Evolutionary conservation across 2,113 vertebrate genomes (phyloP).

Genomic region (Phaethornis superciliosus): DNA sequence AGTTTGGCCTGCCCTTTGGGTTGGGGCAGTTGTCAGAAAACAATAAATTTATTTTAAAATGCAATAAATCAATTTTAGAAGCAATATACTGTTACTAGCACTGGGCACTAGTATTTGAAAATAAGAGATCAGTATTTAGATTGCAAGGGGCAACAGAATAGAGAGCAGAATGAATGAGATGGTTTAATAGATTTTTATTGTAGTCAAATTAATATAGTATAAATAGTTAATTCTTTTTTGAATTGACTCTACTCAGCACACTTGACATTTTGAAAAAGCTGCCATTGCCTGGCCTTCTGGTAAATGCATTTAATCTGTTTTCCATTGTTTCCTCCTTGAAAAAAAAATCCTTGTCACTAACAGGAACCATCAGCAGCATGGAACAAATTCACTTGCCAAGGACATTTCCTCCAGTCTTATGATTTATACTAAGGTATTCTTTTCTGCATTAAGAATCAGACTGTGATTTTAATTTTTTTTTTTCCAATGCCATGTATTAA

Average conservation of each 20-base stretch:
- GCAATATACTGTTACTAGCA: background rate
- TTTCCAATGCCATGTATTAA: background rate
- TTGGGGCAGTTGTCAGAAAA: background rate
- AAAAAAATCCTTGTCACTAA: conserved; percentile 53
- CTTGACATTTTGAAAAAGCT: conserved; percentile 54
- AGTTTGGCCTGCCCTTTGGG: background rate
- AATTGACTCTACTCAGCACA: conserved; percentile 31
- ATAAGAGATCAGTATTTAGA: background rate
- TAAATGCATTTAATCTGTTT: conserved; percentile 73
- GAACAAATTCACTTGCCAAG: conserved; percentile 63
- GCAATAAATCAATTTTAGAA: background rate
- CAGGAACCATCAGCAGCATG: conserved; percentile 59
- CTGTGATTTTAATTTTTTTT: background rate
- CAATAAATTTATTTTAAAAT: background rate
- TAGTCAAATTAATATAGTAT: conserved; percentile 53
- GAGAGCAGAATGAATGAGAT: conserved; percentile 23
- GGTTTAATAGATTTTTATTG: conserved; percentile 8
- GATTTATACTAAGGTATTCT: conserved; percentile 22
- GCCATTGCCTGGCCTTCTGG: conserved; percentile 11
- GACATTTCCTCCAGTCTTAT: conserved; percentile 57
- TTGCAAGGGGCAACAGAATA: background rate
- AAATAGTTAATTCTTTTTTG: conserved; percentile 62
- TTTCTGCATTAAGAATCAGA: background rate
- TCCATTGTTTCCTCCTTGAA: conserved; percentile 67
- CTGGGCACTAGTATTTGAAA: background rate